Base-by-base conservation (phyloP, 2,797 vertebrate species). In the Yasuhikotakia modesta region DNA sequence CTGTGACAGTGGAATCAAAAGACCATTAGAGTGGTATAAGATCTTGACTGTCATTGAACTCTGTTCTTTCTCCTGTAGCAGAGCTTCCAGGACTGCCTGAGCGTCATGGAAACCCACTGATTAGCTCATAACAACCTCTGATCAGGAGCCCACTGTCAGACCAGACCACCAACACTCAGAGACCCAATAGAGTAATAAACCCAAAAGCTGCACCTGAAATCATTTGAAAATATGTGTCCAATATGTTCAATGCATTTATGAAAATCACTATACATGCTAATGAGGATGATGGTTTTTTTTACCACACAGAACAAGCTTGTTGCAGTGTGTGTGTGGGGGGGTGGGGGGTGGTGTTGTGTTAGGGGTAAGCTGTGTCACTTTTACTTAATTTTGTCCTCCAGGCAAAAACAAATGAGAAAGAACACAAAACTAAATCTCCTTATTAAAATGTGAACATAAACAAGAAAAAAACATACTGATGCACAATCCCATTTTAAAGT, bases 1-100 rank as follows among this genome's bases (percentile, higher is more conserved):
- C 71, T 74, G 70, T 79, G 61, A 74, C 71, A 65, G 68, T 61
- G 46, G 53, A 79, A 73, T 74, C 61, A 79, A 78, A 78, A 50
- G 60, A 32, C 76, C 69, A 78, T 78, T 71, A 78, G 58, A 64
- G 58, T 78, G 58, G 58, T 78, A 70, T 55, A 71, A 71, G 76
- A 65, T 71, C 69, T 58, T 68, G 55, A 39, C 75, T 69, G 66
- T 77, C n/a, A 60, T 48, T 78, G 76, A 78, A 78, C 76, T 45
- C 39, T 3, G 17, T 78, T 21, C 46, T 53, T 55, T 55, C 58
- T 70, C 46, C 45, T 39, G 58, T 64, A 70, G 46, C 67, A 27
- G 46, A 71, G 76, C 68, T 70, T 78, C 67, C 76, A 22, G 67
- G 53, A 63, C 43, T 22, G 17, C 50, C 45, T 16, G 27, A 73